Base-by-base conservation (phyloP, 2,113 vertebrate species). In the Sylvia atricapilla region DNA sequence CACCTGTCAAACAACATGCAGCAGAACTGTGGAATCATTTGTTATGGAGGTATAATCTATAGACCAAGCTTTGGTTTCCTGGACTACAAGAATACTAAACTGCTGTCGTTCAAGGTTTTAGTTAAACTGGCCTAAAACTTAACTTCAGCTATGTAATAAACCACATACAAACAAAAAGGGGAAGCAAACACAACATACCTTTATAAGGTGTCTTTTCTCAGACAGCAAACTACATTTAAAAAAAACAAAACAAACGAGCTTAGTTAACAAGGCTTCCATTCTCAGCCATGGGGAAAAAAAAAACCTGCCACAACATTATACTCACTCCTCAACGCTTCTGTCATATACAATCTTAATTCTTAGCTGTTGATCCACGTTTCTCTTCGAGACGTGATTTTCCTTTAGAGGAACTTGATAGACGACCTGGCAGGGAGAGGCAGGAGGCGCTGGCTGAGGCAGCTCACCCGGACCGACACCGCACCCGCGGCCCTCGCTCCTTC, bases 341-440 rank as follows among this genome's bases (percentile, higher is more conserved):
- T 99, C 99, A 10, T 99, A 99, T 13, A 99, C 89, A 28, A 97
- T 98, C 96, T 98, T 98, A 74, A 99, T 99, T 93, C 98, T 98
- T 41, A 99, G 98, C 89, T 98, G 98, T 4, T 98, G 98, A 67
- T 98, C 98, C 50, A 97, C 97, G 41, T 98, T 98, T 93, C 99
- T 98, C 95, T 99, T 99, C 13, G 95, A 97, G 88, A 99, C 82
- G 28, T 98, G 98, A 63, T 98, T 98, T 80, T 98, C 96, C 93
- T 97, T 98, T 19, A 99, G 89, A 72, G 98, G 95, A 66, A 99
- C 99, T 41, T 98, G 98, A 77, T 99, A 98, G 86, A 99, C 92
- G 14, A 99, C 98, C 99, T 99, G 72, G 4, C 43, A 6, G 58
- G 52, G 60, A 62, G 55, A 87, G 31, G 52, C 37, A 20, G 1